These are phyloP conservation scores for Brachynemurus nebulosus DNA, from an alignment of 2,888 invertebrate species.

Conservation along the genomic window DNA sequence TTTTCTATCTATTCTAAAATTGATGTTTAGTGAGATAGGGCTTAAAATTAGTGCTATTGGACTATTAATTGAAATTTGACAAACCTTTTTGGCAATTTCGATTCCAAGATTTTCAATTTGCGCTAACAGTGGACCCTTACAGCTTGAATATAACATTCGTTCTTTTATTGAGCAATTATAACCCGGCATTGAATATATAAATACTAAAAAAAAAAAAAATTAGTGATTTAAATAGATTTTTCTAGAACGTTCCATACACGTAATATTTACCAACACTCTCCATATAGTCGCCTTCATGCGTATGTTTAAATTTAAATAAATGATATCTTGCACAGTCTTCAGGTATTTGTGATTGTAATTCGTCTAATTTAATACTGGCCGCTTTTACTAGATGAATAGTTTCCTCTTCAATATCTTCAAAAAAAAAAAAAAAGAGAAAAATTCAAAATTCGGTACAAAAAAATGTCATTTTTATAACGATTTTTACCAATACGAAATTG, in stretches of 20 bases:
- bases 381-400: constrained; percentile 70
- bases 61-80: constrained; percentile 19
- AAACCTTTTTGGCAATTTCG: constrained; percentile 75
- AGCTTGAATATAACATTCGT: constrained; percentile 96
- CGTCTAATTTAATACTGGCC: constrained; percentile 45
- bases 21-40: too few relatives aligned
- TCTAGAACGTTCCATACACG: too few relatives aligned
- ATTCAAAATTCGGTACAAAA: background rate
- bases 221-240: too few relatives aligned
- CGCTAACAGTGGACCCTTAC: constrained; percentile 83
- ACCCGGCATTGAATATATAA: constrained; percentile 98
- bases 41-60: too few relatives aligned
- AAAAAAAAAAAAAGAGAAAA: constrained; percentile 8
- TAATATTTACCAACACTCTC: constrained; percentile 66
- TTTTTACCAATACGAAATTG: constrained; percentile 68
- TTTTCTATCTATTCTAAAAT: too few relatives aligned
- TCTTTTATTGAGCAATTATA: constrained; percentile 93
- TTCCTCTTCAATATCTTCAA: constrained; percentile 70
- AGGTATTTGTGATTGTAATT: constrained; percentile 65
- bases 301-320: constrained; percentile 79
- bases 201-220: constrained; percentile 57
- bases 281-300: constrained; percentile 81
- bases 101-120: constrained; percentile 66
- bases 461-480: too few relatives aligned
- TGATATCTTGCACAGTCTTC: constrained; percentile 81